Conservation (phyloP, 2,888 invertebrate species). For the Agrilus cyanescens region DNA sequence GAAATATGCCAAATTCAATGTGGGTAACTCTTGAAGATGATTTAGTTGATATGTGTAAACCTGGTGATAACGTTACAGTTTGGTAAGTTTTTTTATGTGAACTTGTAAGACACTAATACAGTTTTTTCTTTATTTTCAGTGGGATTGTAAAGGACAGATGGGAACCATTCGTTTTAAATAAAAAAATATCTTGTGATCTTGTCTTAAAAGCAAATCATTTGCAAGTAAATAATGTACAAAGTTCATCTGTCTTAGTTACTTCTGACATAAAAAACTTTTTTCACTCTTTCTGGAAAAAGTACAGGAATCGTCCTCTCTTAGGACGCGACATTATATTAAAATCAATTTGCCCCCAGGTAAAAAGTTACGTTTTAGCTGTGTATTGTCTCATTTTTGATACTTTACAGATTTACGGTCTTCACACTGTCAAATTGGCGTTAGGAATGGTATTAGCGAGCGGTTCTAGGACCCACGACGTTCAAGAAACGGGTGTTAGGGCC, state of each 20-base stretch:
- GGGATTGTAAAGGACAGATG: constrained; percentile 67
- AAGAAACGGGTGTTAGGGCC: constrained; percentile 27
- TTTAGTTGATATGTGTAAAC: constrained; percentile 74
- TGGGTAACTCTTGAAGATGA: constrained; percentile 74
- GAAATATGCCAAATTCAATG: constrained; percentile 63
- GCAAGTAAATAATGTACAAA: constrained; percentile 46
- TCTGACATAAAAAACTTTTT: constrained; percentile 60
- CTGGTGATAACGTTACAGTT: constrained; percentile 77
- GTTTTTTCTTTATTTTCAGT: constrained; percentile 40
- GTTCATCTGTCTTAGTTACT: constrained; percentile 39
- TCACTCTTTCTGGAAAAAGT: constrained; percentile 56
- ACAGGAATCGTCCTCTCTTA: constrained; percentile 49
- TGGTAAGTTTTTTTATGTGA: constrained; percentile 44
- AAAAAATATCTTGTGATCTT: constrained; percentile 56
- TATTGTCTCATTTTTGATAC: neutral
- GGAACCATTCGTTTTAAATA: constrained; percentile 47
- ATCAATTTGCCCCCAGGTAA: constrained; percentile 74
- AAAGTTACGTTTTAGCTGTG: constrained; percentile 1
- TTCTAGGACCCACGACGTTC: constrained; percentile 35
- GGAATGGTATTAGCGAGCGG: constrained; percentile 47
- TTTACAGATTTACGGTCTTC: constrained; percentile 72
- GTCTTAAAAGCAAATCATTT: constrained; percentile 61
- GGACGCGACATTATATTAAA: constrained; percentile 68
- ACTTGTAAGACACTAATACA: neutral
- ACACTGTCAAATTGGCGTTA: constrained; percentile 75